Percentiles rank a stretch among this genome's conserved stretches.
phyloP scores from a whole-genome alignment of 2,113 vertebrate species.

The Sphaerodactylus townsendi region DNA sequence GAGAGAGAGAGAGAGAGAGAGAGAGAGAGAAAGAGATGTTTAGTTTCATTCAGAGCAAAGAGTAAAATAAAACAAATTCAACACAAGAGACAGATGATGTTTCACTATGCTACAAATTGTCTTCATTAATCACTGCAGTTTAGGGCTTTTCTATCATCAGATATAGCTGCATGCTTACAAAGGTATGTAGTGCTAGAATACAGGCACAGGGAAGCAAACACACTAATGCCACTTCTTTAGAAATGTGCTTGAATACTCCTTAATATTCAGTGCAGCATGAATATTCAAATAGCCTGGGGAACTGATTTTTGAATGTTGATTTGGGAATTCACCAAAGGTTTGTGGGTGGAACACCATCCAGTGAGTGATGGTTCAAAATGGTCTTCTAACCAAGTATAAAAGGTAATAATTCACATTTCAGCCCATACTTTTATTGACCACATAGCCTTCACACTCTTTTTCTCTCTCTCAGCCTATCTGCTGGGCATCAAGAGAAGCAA shows the following conservation, averaged over 20 bases:
- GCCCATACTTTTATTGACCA: not conserved
- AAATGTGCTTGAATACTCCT: not conserved
- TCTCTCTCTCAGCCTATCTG: not conserved
- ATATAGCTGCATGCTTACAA: not conserved
- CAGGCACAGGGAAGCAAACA: not conserved
- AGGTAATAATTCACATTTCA: not conserved
- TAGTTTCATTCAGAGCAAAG: not conserved
- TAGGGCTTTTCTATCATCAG: not conserved
- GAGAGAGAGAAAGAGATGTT: not conserved
- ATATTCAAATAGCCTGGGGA: not conserved
- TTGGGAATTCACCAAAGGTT: not conserved
- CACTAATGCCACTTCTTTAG: not conserved
- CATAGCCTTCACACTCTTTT: not conserved
- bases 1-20: not conserved
- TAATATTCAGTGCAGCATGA: not conserved
- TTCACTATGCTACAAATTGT: not conserved
- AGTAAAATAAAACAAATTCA: not conserved
- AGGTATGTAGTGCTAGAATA: not conserved
- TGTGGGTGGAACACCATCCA: not conserved
- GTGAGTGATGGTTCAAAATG: not conserved
- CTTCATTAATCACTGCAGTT: not conserved
- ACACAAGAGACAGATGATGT: not conserved
- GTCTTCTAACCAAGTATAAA: not conserved
- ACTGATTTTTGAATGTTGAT: not conserved
- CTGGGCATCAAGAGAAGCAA: not conserved